Conservation (phyloP, 2,888 invertebrate genomes). For the Malachius bipustulatus region DNA sequence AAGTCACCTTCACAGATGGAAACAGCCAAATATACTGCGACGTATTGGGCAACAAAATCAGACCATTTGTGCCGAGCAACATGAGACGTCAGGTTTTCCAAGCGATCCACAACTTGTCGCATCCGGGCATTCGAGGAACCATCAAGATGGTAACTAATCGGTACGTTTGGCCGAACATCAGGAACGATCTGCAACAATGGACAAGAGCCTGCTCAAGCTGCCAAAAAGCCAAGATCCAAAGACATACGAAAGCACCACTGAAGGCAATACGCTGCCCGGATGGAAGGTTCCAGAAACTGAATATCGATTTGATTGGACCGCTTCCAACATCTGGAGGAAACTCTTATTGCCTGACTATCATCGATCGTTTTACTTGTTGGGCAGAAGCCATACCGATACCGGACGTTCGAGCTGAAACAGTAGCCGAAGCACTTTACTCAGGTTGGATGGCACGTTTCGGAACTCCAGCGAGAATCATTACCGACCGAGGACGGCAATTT, state of each 20-base stretch:
- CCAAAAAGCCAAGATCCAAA: slow-evolving; percentile 17
- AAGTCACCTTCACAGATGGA: no score
- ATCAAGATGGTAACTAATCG: slow-evolving; percentile 12
- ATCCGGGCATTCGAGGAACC: slow-evolving; percentile 18
- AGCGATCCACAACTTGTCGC: slow-evolving; percentile 15
- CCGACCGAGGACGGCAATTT: no score
- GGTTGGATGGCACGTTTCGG: slow-evolving; percentile 25
- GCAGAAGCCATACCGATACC: slow-evolving; percentile 23
- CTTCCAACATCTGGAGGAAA: slow-evolving; percentile 6
- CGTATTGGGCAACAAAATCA: no score
- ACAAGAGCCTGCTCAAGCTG: slow-evolving; percentile 16
- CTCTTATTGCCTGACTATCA: slow-evolving; percentile 14
- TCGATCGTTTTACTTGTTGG: slow-evolving; percentile 24
- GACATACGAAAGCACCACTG: slow-evolving; percentile 11
- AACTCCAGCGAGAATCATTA: slow-evolving; percentile 20
- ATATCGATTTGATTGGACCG: slow-evolving; percentile 7
- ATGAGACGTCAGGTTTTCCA: slow-evolving; percentile 16
- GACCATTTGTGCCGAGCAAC: slow-evolving; percentile 10
- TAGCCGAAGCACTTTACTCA: slow-evolving; percentile 19
- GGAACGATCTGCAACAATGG: slow-evolving; percentile 15
- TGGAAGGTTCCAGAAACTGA: slow-evolving; percentile 6
- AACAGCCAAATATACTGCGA: no score
- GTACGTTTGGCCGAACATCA: slow-evolving; percentile 20
- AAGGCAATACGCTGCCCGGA: not conserved
- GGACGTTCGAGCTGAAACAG: slow-evolving; percentile 23